Conservation (phyloP, 1,140 invertebrate genomes). For the Bombus huntii region DNA sequence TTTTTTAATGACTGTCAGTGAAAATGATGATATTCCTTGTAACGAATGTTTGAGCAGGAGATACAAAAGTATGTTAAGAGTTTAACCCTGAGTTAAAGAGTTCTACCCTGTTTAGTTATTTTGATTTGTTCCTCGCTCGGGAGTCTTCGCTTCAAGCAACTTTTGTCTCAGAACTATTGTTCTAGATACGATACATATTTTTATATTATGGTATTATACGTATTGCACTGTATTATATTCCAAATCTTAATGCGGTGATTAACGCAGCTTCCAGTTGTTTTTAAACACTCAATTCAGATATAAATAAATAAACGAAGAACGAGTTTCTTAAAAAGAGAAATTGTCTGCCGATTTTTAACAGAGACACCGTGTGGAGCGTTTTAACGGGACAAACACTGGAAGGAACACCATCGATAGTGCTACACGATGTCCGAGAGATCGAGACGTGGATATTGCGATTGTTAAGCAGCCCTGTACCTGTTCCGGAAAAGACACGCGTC, state of each 20-base stretch:
- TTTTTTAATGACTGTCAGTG: too few relatives aligned
- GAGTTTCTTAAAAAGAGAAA: too few relatives aligned
- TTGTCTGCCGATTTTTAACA: constrained; percentile 74
- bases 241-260: too few relatives aligned
- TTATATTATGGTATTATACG: neutral
- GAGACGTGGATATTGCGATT: constrained; percentile 99
- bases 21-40: too few relatives aligned
- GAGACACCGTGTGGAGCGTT: constrained; percentile 96
- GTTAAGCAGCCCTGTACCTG: constrained; percentile 97
- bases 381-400: constrained; percentile 90
- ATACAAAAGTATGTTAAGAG: too few relatives aligned
- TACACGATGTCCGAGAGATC: constrained; percentile 98
- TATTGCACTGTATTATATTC: neutral
- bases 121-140: too few relatives aligned
- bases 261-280: too few relatives aligned
- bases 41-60: too few relatives aligned
- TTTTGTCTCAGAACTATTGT: neutral
- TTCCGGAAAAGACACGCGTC: constrained; percentile 97
- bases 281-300: too few relatives aligned
- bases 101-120: too few relatives aligned
- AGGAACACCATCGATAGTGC: constrained; percentile 91
- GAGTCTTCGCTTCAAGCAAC: neutral
- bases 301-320: too few relatives aligned
- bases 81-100: too few relatives aligned
- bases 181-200: neutral